Conservation (phyloP, 2,113 vertebrate genomes). For the Noturus placidus region DNA sequence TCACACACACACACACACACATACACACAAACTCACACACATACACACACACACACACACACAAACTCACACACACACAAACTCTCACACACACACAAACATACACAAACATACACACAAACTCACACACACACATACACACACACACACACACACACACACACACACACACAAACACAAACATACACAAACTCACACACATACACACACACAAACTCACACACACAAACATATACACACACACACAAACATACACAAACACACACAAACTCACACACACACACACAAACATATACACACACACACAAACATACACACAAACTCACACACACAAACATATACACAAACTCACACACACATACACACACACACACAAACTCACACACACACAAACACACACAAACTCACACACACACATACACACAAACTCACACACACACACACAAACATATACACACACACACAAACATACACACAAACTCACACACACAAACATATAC, state of each 20-base stretch:
- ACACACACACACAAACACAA: no score
- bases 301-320: neutral
- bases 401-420: neutral
- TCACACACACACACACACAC: constrained; percentile 38
- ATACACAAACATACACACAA: constrained; percentile 37
- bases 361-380: neutral
- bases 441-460: no score
- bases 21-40: no score
- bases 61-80: constrained; percentile 35
- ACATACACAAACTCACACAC: no score
- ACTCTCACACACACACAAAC: constrained; percentile 56
- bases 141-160: neutral
- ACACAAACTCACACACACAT: neutral
- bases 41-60: constrained; percentile 54
- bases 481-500: neutral
- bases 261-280: neutral
- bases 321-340: neutral
- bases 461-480: neutral
- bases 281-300: neutral
- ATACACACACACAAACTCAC: neutral
- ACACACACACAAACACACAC: neutral
- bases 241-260: no score
- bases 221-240: neutral
- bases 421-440: neutral
- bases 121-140: constrained; percentile 9